Conservation (phyloP, 2,113 vertebrate genomes). For the Pogona vitticeps region DNA sequence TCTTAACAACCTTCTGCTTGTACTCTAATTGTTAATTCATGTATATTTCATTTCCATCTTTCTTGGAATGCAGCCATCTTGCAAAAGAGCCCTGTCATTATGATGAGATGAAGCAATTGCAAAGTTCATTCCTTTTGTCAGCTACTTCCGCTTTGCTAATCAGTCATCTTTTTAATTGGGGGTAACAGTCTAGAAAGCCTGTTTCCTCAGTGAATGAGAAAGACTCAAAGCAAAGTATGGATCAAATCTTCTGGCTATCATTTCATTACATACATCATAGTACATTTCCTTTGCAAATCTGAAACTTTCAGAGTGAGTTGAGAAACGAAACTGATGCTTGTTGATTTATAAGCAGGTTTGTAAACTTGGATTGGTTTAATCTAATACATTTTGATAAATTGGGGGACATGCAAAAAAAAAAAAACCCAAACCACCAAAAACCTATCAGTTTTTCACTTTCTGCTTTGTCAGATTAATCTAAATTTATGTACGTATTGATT, state of each 20-base stretch:
- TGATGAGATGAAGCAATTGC: neutral
- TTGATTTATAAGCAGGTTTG: conserved; percentile 14
- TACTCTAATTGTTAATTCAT: conserved; percentile 38
- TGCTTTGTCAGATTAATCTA: conserved; percentile 31
- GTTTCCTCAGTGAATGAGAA: neutral
- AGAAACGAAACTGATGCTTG: conserved; percentile 17
- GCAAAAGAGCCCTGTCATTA: conserved; percentile 27
- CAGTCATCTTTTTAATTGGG: conserved; percentile 30
- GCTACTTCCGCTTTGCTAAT: conserved; percentile 9
- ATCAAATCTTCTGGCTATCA: conserved; percentile 12
- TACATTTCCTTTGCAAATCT: neutral
- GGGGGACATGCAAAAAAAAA: neutral
- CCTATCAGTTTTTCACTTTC: conserved; percentile 9
- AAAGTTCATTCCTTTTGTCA: conserved; percentile 31
- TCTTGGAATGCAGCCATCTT: conserved; percentile 42
- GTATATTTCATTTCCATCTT: conserved; percentile 31
- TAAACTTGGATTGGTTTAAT: conserved; percentile 19
- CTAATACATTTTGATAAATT: neutral
- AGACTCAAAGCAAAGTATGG: conserved; percentile 6
- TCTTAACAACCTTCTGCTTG: conserved; percentile 3
- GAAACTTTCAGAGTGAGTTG: conserved; percentile 8
- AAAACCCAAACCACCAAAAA: no score
- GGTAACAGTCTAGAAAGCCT: neutral
- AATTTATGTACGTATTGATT: neutral
- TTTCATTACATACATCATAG: neutral